phyloP scores from a whole-genome alignment of 2,888 invertebrate species.

The Drosophila borborema region DNA sequence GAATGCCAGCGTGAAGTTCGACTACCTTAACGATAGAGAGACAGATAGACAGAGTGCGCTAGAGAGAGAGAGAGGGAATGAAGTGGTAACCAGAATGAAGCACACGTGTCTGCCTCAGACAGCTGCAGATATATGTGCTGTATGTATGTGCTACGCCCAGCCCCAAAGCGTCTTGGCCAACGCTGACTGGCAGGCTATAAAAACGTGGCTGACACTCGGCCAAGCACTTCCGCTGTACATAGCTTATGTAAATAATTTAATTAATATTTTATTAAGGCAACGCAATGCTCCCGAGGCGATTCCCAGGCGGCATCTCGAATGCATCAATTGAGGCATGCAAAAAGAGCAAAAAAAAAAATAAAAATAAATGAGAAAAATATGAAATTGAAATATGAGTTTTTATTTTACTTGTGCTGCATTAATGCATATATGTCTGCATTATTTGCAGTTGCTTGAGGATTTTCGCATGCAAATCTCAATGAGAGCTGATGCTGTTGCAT shows the following conservation, averaged over 20 bases:
- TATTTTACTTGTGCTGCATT: constrained; percentile 8
- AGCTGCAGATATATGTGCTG: constrained; percentile 10
- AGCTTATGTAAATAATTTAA: constrained; percentile 72
- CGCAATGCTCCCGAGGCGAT: constrained; percentile 22
- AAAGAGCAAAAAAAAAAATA: neutral
- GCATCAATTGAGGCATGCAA: constrained; percentile 32
- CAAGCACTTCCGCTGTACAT: constrained; percentile 55
- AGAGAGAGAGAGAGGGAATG: too few relatives aligned
- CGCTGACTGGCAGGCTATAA: constrained; percentile 69
- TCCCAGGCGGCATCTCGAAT: constrained; percentile 15
- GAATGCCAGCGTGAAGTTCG: constrained; percentile 62
- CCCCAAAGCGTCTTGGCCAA: constrained; percentile 35
- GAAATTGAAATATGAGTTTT: constrained; percentile 49
- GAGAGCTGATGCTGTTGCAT: constrained; percentile 43
- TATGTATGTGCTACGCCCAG: too few relatives aligned
- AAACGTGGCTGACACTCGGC: constrained; percentile 55
- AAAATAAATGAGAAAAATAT: neutral
- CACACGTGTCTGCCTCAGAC: constrained; percentile 38
- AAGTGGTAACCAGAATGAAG: neutral
- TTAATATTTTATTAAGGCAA: constrained; percentile 68
- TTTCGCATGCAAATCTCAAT: constrained; percentile 12
- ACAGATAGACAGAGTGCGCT: too few relatives aligned
- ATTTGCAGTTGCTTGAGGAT: constrained; percentile 40
- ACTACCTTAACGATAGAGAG: constrained; percentile 23
- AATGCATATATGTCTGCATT: constrained; percentile 54